These are phyloP conservation scores for Yponomeuta plumbellus DNA, from an alignment of 2,888 invertebrate genomes.

Conservation along the genomic window DNA sequence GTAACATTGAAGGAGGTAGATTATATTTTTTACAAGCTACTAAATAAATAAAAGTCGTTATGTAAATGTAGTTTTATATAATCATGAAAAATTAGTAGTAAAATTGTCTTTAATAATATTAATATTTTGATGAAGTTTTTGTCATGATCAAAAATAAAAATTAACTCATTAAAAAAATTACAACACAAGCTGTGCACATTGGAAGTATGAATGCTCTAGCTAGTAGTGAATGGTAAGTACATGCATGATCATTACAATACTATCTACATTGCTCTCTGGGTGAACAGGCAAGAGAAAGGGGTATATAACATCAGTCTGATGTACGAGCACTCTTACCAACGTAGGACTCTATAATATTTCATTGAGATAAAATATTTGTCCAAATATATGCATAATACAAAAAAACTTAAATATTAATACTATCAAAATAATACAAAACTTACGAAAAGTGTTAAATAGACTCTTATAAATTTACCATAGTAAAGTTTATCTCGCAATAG, in stretches of 20 bases:
- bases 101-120: constrained; percentile 65
- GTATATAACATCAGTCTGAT: constrained; percentile 14
- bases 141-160: constrained; percentile 44
- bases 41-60: background rate
- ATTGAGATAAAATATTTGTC: constrained; percentile 15
- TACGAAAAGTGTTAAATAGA: constrained; percentile 60
- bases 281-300: background rate
- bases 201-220: constrained; percentile 4
- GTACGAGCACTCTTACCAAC: constrained; percentile 6
- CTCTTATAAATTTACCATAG: constrained; percentile 37
- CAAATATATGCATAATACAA: constrained; percentile 14
- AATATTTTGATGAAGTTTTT: constrained; percentile 48
- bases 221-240: constrained; percentile 1
- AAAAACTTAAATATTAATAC: constrained; percentile 57
- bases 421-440: constrained; percentile 66
- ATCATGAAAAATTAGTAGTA: constrained; percentile 67
- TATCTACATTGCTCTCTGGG: constrained; percentile 3
- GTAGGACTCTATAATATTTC: constrained; percentile 5
- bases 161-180: constrained; percentile 41
- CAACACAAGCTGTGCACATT: constrained; percentile 19
- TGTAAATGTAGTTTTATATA: constrained; percentile 57
- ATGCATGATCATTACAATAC: constrained; percentile 4
- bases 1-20: background rate
- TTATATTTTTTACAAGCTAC: background rate
- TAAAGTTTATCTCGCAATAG: constrained; percentile 29